Evolutionary conservation across 1,140 invertebrate species (phyloP).

Genomic region (Drosophila sulfurigaster): DNA sequence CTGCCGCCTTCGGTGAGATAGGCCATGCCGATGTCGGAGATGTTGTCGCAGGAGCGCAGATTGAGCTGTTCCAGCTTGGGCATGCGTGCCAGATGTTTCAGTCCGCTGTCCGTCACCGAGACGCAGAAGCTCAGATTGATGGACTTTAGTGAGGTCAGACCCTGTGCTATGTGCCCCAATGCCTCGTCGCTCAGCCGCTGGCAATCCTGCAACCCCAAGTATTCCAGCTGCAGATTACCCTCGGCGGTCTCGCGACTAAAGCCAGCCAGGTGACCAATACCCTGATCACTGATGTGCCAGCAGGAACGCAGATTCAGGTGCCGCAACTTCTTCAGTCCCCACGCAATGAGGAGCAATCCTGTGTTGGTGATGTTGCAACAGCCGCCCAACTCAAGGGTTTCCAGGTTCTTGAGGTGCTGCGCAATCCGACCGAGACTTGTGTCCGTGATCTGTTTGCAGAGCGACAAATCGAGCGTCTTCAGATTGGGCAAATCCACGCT

Average conservation of each 20-base stretch:
- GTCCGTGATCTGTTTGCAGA: conserved; percentile 98
- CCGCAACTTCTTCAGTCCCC: conserved; percentile 93
- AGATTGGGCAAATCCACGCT: conserved; percentile 90
- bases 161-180: conserved; percentile 92
- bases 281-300: conserved; percentile 95
- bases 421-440: conserved; percentile 93
- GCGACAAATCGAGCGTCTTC: conserved; percentile 93
- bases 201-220: conserved; percentile 96
- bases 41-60: conserved; percentile 96
- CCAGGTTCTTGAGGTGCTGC: conserved; percentile 93
- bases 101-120: conserved; percentile 94
- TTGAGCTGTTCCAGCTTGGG: conserved; percentile 94
- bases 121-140: conserved; percentile 98
- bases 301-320: conserved; percentile 95
- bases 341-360: conserved; percentile 93
- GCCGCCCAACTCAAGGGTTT: conserved; percentile 94
- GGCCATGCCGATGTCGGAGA: conserved; percentile 95
- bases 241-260: conserved; percentile 88
- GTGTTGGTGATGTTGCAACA: conserved; percentile 96
- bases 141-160: conserved; percentile 90
- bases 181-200: conserved; percentile 96
- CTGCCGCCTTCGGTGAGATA: conserved; percentile 94
- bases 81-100: conserved; percentile 95
- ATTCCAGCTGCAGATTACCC: conserved; percentile 91
- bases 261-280: conserved; percentile 94